Evolutionary conservation across 2,888 invertebrate genomes (phyloP).

Genomic region (Blomia tropicalis): DNA sequence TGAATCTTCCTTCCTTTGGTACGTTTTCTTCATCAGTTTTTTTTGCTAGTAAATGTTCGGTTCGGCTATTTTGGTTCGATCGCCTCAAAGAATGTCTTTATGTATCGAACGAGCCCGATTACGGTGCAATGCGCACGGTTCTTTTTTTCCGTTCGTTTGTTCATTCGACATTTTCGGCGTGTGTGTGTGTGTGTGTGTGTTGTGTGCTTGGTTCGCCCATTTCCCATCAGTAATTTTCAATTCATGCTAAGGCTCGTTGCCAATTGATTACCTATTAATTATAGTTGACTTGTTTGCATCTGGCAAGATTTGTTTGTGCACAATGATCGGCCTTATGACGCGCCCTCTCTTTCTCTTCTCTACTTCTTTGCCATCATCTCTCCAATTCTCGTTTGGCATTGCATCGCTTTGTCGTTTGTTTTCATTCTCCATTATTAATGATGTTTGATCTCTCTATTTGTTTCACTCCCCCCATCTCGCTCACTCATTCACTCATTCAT

Average conservation of each 20-base stretch:
- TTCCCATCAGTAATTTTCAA: no score
- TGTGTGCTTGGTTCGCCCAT: no score
- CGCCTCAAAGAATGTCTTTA: background rate
- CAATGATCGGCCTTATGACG: background rate
- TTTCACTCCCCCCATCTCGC: no score
- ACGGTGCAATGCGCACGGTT: constrained; percentile 2
- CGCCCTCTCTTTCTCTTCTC: background rate
- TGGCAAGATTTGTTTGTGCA: constrained; percentile 1
- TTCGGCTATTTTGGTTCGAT: background rate
- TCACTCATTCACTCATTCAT: no score
- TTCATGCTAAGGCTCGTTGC: no score
- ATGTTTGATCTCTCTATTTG: background rate
- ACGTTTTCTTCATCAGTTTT: background rate
- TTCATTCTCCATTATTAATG: constrained; percentile 1
- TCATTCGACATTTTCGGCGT: background rate
- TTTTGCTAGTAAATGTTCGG: background rate
- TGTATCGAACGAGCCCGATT: background rate
- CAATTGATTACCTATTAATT: constrained; percentile 15
- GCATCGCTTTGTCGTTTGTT: constrained; percentile 1
- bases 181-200: background rate
- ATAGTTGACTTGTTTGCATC: constrained; percentile 9
- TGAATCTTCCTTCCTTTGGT: background rate
- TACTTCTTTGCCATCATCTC: no score
- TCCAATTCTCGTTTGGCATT: background rate
- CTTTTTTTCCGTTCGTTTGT: no score